phyloP scores from a whole-genome alignment of 2,113 vertebrate species.

The Zeus faber region DNA sequence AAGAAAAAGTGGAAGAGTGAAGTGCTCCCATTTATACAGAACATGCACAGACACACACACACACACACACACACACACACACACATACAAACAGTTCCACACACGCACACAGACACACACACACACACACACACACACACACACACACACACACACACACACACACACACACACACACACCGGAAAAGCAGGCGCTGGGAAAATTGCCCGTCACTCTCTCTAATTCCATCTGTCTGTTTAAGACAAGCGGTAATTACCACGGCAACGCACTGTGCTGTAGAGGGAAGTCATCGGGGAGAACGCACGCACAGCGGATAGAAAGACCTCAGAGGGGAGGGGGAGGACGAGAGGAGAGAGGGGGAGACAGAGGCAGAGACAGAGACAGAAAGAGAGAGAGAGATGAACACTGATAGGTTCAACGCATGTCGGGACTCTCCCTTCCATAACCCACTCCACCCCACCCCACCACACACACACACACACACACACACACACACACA shows the following conservation, averaged over 20 bases:
- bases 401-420: slow-evolving; percentile 40
- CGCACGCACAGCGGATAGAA: slow-evolving; percentile 41
- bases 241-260: slow-evolving; percentile 77
- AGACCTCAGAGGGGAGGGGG: slow-evolving; percentile 40
- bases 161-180: slow-evolving; percentile 27
- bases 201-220: slow-evolving; percentile 72
- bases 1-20: too few relatives aligned
- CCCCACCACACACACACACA: not conserved
- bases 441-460: slow-evolving; percentile 10
- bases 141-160: not conserved
- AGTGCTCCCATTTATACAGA: not conserved
- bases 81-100: not conserved
- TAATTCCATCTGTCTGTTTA: slow-evolving; percentile 79
- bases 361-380: slow-evolving; percentile 20
- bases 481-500: too few relatives aligned
- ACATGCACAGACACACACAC: not conserved
- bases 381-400: slow-evolving; percentile 40
- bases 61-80: slow-evolving; percentile 3
- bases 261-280: slow-evolving; percentile 62
- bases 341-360: slow-evolving; percentile 20
- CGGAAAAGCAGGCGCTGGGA: slow-evolving; percentile 49
- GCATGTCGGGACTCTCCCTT: slow-evolving; percentile 18
- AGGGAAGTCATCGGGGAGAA: slow-evolving; percentile 59
- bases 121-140: not conserved
- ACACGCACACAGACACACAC: not conserved